Evolutionary conservation across 1,140 invertebrate species (phyloP), one percentile per base, ranked within the genome.

Genomic region (Dysdera silvatica): DNA sequence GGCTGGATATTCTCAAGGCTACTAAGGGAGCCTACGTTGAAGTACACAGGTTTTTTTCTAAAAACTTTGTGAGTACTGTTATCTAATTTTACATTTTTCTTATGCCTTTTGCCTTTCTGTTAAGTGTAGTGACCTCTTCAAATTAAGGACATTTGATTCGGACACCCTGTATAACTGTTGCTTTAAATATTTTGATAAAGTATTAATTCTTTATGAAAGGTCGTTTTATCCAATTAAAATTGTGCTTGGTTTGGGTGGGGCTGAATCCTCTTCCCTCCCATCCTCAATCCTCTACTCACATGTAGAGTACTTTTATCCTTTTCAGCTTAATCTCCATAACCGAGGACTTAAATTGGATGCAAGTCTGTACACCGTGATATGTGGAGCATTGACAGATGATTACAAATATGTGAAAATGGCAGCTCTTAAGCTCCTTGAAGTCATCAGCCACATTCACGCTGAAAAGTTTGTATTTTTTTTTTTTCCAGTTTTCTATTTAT

Each of bases 351-450:
- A 84, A 56, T 73, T 96, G 14, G 85, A 87, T 55, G 81, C 86
- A 0, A 81, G 81, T 61, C 80, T 94, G 3, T 97, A 95, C 77
- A 80, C 84, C 26, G 84, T 88, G 72, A 87, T 89, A 2, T 90
- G 87, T 68, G 79, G 83, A 48, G 87, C 89, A 16, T 80, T 97
- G 23, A 84, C 84, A 49, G 95, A 98, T 80, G 93, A 98, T 76
- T 95, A 94, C 80, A 92, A 97, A 77, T 89, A 88, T 74, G 93
- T 96, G 0, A 79, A 93, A 62, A 82, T 88, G 68, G 87, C 86
- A 32, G 91, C 91, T 1, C 76, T 95, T 1, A 87, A 89, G 72
- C 75, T 96, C 18, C 83, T 97, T 18, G 90, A 87, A 82, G 78
- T 93, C 32, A 78, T 96, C 1, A 87, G 88, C 59, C 87, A 86